Percentiles rank a stretch among this genome's conserved stretches.
These are phyloP conservation scores for Leptarthrus brevirostris DNA, from an alignment of 2,888 invertebrate species.

Conservation along the genomic window DNA sequence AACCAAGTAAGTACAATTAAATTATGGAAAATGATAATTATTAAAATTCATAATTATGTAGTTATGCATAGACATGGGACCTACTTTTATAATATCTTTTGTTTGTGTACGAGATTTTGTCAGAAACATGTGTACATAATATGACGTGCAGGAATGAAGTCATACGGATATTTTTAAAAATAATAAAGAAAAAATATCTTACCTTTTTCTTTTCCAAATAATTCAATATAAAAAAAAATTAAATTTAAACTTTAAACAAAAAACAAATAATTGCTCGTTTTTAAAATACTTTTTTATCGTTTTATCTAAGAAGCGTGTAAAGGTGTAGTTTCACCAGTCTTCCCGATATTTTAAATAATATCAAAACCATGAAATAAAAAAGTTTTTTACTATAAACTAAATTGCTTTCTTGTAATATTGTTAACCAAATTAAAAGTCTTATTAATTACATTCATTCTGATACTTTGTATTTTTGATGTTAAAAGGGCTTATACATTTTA, in stretches of 20 bases:
- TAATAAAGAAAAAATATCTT: neutral
- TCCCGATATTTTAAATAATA: conserved; percentile 51
- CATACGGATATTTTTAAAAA: conserved; percentile 4
- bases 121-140: conserved; percentile 18
- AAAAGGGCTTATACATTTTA: too few species aligned
- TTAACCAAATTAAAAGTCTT: too few species aligned
- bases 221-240: neutral
- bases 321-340: conserved; percentile 50
- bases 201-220: conserved; percentile 1
- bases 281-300: neutral
- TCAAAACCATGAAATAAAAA: conserved; percentile 5
- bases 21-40: neutral
- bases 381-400: conserved; percentile 17
- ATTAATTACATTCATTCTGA: too few species aligned
- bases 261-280: conserved; percentile 1
- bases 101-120: neutral
- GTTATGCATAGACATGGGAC: conserved; percentile 38
- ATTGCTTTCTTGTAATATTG: neutral
- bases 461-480: too few species aligned
- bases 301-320: conserved; percentile 30
- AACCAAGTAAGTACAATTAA: conserved; percentile 20
- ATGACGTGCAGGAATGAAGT: neutral
- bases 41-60: conserved; percentile 29
- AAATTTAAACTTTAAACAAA: neutral
- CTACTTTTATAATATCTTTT: conserved; percentile 31